phyloP scores from a whole-genome alignment of 1,140 invertebrate species.

The Zophobas morio region DNA sequence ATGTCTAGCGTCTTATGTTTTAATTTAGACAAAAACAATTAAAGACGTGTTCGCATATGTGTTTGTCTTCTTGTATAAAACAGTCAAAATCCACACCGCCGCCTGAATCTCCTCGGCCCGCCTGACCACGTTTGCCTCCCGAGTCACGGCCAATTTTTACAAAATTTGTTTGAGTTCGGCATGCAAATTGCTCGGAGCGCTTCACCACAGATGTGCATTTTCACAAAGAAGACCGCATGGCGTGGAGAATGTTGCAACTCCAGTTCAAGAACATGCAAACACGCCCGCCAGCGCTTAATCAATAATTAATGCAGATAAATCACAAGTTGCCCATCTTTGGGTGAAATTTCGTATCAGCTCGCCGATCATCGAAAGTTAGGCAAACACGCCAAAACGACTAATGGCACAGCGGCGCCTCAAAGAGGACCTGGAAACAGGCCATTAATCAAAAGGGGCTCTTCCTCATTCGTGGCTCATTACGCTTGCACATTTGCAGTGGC shows the following conservation, averaged over 20 bases:
- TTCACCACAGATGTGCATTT: conserved; percentile 36
- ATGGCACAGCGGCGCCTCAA: conserved; percentile 36
- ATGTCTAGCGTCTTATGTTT: no score
- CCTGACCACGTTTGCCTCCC: no score
- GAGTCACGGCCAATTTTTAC: not conserved
- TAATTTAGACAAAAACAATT: no score
- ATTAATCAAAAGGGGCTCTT: conserved; percentile 28
- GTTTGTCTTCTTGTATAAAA: no score
- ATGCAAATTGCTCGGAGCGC: conserved; percentile 12
- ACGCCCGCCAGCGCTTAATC: conserved; percentile 37
- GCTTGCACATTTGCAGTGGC: not conserved
- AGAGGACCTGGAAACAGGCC: conserved; percentile 31
- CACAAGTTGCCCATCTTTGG: conserved; percentile 35
- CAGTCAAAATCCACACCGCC: no score
- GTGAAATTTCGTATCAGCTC: conserved; percentile 29
- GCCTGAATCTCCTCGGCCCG: no score
- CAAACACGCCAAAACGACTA: conserved; percentile 23
- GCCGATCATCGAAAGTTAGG: conserved; percentile 26
- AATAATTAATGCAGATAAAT: conserved; percentile 42
- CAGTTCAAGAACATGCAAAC: conserved; percentile 30
- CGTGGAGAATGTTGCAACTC: conserved; percentile 37
- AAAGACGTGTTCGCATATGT: no score
- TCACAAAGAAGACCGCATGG: conserved; percentile 33
- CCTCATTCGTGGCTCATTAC: conserved; percentile 39
- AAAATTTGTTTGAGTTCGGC: conserved; percentile 9